A percentile compares a stretch with the other conserved stretches of the same genome.
These are phyloP conservation scores for Brachyhypopomus gauderio DNA, from an alignment of 2,113 vertebrate genomes.

Conservation along the genomic window DNA sequence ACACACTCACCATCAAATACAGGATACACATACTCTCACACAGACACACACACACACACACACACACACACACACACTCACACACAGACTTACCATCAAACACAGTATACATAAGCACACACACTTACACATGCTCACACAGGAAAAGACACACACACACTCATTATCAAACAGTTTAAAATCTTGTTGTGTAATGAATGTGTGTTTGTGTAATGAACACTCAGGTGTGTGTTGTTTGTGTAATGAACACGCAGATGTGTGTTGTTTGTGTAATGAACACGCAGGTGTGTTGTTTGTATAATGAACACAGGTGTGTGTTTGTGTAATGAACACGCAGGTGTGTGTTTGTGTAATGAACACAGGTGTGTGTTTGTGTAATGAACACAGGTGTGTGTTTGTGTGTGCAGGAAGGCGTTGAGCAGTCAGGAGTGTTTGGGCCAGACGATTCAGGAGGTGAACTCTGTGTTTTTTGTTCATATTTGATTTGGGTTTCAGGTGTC, in stretches of 20 bases:
- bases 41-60: too few species aligned
- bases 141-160: slow-evolving; percentile 15
- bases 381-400: slow-evolving; percentile 19
- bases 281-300: too few species aligned
- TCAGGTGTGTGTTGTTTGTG: slow-evolving; percentile 1
- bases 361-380: slow-evolving; percentile 28
- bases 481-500: background rate
- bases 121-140: too few species aligned
- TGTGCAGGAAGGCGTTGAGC: slow-evolving; percentile 80
- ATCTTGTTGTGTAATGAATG: background rate
- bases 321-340: too few species aligned
- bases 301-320: background rate
- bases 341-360: background rate
- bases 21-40: too few species aligned
- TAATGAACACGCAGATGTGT: slow-evolving; percentile 23
- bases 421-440: slow-evolving; percentile 81
- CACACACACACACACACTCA: too few species aligned
- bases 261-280: too few species aligned
- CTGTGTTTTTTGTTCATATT: too few species aligned
- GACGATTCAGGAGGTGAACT: slow-evolving; percentile 80
- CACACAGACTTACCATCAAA: too few species aligned
- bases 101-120: too few species aligned
- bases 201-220: background rate
- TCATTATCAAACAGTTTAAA: slow-evolving; percentile 53
- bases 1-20: slow-evolving; percentile 56